Conservation (phyloP, 2,888 invertebrate genomes). For the Drosophila peninsularis region DNA sequence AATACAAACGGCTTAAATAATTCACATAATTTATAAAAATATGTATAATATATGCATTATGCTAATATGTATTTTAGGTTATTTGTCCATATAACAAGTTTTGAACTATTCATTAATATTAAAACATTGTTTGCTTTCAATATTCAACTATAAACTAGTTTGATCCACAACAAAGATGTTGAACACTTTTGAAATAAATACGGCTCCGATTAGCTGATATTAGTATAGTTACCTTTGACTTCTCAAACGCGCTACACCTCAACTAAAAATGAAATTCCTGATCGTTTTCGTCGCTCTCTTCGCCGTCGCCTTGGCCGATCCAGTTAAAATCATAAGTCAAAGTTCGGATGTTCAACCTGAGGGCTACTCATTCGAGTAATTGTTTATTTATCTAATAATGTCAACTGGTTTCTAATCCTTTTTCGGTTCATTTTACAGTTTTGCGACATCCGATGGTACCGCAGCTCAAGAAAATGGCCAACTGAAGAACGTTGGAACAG, state of each 20-base stretch:
- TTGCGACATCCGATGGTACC: slow-evolving; percentile 73
- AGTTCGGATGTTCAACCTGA: slow-evolving; percentile 83
- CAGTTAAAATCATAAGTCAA: too few species aligned
- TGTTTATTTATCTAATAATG: background rate
- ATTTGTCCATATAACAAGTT: slow-evolving; percentile 18
- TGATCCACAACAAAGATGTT: slow-evolving; percentile 2
- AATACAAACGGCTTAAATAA: background rate
- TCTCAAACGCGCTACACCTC: slow-evolving; percentile 37
- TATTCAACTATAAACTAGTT: slow-evolving; percentile 26
- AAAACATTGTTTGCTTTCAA: slow-evolving; percentile 8
- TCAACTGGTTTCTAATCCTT: background rate
- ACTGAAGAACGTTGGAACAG: slow-evolving; percentile 58
- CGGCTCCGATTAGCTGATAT: background rate
- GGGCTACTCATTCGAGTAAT: slow-evolving; percentile 84
- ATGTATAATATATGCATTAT: slow-evolving; percentile 8
- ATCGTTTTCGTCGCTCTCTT: slow-evolving; percentile 70
- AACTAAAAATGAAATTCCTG: slow-evolving; percentile 66
- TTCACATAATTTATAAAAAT: background rate
- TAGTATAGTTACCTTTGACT: slow-evolving; percentile 35
- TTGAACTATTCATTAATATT: slow-evolving; percentile 11
- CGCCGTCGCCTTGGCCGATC: slow-evolving; percentile 60
- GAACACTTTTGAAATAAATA: slow-evolving; percentile 31
- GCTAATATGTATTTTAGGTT: slow-evolving; percentile 8
- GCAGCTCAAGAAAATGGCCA: slow-evolving; percentile 55
- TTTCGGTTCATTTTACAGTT: slow-evolving; percentile 19